Conservation (phyloP, 2,888 invertebrate genomes). For the Zhuqinia jingwanae region DNA sequence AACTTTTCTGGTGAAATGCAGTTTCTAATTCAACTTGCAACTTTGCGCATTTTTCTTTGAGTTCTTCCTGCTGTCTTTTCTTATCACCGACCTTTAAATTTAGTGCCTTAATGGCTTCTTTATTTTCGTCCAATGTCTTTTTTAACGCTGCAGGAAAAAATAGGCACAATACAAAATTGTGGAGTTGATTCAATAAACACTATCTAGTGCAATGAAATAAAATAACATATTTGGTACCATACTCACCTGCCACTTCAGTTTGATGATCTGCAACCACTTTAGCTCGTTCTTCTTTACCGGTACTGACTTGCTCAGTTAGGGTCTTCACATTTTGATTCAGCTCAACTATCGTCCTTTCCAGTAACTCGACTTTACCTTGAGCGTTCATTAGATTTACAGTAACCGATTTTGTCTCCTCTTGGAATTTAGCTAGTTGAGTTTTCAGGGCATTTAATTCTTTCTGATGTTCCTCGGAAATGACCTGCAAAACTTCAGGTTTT, state of each 20-base stretch:
- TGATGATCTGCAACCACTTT: constrained; percentile 23
- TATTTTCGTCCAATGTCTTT: constrained; percentile 31
- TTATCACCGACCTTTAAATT: constrained; percentile 80
- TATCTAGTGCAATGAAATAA: not conserved
- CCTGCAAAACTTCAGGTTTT: constrained; percentile 8
- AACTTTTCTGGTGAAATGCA: constrained; percentile 72
- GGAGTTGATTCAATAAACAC: not conserved
- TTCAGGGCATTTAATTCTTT: constrained; percentile 72
- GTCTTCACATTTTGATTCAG: constrained; percentile 61
- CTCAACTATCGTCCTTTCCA: constrained; percentile 60
- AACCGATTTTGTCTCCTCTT: constrained; percentile 70
- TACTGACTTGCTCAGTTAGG: not conserved
- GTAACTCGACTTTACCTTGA: constrained; percentile 38
- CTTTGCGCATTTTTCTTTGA: constrained; percentile 81
- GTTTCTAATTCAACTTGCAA: constrained; percentile 81
- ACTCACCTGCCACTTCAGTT: constrained; percentile 43
- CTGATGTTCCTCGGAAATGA: constrained; percentile 62
- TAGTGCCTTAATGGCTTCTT: constrained; percentile 70
- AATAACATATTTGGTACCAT: not conserved
- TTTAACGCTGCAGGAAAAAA: constrained; percentile 44
- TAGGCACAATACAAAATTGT: not conserved
- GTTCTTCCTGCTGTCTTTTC: constrained; percentile 81
- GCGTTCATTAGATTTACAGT: constrained; percentile 52
- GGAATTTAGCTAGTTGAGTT: constrained; percentile 55
- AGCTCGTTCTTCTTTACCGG: constrained; percentile 8